Evolutionary conservation across 1,140 invertebrate genomes (phyloP).

Genomic region (Amphibalanus amphitrite): DNA sequence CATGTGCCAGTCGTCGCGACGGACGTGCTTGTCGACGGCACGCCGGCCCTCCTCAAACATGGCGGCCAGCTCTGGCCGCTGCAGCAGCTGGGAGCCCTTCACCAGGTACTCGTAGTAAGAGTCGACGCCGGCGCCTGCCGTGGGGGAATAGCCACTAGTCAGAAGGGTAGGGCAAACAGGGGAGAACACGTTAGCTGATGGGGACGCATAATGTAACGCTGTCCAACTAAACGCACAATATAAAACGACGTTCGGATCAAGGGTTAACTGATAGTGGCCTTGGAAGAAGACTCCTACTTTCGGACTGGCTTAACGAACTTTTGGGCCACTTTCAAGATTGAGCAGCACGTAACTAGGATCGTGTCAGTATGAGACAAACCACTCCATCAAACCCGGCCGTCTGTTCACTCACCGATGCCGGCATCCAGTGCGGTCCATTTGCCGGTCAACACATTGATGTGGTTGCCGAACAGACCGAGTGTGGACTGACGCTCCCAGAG

Average conservation of each 20-base stretch:
- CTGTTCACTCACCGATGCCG: constrained; percentile 42
- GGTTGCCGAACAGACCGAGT: constrained; percentile 89
- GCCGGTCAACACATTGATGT: constrained; percentile 86
- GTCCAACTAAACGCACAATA: too few species aligned
- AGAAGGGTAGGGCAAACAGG: too few species aligned
- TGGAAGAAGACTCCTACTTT: too few species aligned
- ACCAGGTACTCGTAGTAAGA: constrained; percentile 98
- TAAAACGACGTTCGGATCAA: too few species aligned
- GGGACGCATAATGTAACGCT: too few species aligned
- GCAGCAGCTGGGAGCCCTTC: constrained; percentile 61
- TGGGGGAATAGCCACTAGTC: too few species aligned
- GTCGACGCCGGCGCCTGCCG: constrained; percentile 72
- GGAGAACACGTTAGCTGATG: too few species aligned
- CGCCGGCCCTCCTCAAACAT: constrained; percentile 72
- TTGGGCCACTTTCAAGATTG: too few species aligned
- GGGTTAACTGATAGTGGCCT: too few species aligned
- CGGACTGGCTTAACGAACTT: too few species aligned
- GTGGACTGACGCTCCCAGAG: constrained; percentile 67
- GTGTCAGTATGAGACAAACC: neutral
- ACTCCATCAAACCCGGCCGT: too few species aligned
- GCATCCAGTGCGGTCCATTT: constrained; percentile 94
- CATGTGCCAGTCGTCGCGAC: constrained; percentile 80
- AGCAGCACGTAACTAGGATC: too few species aligned
- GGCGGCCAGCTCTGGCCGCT: constrained; percentile 62
- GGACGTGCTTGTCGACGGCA: constrained; percentile 70